Percentiles rank a stretch among this genome's conserved stretches.
Conservation (phyloP, 2,113 vertebrate species). For the Sakesphorus luctuosus region DNA sequence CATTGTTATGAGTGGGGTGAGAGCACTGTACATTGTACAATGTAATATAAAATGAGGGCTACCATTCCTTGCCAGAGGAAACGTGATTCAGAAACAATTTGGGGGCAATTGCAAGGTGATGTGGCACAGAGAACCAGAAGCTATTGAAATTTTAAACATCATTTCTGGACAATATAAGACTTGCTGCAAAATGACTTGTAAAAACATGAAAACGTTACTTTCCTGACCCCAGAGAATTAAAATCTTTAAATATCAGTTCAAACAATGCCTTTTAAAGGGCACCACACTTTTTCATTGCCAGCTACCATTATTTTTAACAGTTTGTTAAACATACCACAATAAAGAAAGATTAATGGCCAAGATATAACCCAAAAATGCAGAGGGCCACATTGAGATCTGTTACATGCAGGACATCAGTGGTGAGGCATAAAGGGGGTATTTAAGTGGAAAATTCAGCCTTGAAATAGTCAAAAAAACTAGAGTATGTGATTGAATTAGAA, state of each 20-base stretch:
- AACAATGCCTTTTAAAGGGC: slow-evolving; percentile 73
- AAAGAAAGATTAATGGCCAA: slow-evolving; percentile 63
- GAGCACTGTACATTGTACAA: slow-evolving; percentile 86
- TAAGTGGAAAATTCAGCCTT: neutral
- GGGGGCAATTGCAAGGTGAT: slow-evolving; percentile 83
- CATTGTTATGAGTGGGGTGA: slow-evolving; percentile 73
- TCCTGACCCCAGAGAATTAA: slow-evolving; percentile 72
- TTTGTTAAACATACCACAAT: slow-evolving; percentile 38
- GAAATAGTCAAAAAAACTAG: neutral
- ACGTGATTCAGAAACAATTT: slow-evolving; percentile 85
- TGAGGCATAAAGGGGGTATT: neutral
- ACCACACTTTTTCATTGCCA: slow-evolving; percentile 58
- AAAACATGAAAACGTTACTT: slow-evolving; percentile 76
- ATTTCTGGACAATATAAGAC: slow-evolving; percentile 86
- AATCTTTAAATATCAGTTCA: slow-evolving; percentile 69
- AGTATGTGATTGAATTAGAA: neutral
- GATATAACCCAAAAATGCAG: slow-evolving; percentile 35
- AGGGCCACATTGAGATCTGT: neutral
- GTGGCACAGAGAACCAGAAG: slow-evolving; percentile 84
- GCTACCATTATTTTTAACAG: slow-evolving; percentile 63
- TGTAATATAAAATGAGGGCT: slow-evolving; percentile 87
- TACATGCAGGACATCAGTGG: neutral
- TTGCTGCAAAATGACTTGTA: slow-evolving; percentile 76
- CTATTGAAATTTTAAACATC: slow-evolving; percentile 83
- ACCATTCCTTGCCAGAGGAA: slow-evolving; percentile 84